These are phyloP conservation scores for Lepidocolaptes lacrymiger DNA, from an alignment of 2,797 vertebrate species.

Conservation along the genomic window DNA sequence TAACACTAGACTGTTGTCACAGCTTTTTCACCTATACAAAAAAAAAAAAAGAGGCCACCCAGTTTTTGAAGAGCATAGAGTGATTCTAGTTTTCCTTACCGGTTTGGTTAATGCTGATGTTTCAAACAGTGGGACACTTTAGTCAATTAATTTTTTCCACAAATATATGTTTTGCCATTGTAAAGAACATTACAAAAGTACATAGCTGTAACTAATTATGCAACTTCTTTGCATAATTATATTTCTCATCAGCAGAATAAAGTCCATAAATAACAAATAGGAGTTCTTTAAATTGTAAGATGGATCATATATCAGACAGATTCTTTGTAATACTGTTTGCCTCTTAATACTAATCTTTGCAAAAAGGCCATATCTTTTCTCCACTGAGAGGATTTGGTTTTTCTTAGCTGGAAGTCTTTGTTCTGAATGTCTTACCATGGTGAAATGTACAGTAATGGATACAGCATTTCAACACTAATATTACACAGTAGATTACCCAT, in stretches of 20 bases:
- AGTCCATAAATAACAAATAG: conserved; percentile 5
- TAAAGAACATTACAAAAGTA: not conserved
- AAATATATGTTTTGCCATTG: not conserved
- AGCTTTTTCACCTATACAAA: not conserved
- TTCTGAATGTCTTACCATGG: not conserved
- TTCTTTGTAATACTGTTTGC: not conserved
- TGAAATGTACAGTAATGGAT: not conserved
- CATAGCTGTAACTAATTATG: conserved; percentile 13
- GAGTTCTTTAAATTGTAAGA: conserved; percentile 5
- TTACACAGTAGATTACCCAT: not conserved
- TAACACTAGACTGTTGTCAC: not conserved
- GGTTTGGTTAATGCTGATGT: not conserved
- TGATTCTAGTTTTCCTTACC: not conserved
- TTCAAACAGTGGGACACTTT: not conserved
- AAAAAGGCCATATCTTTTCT: conserved; percentile 10
- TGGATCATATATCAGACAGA: not conserved
- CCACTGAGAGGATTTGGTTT: not conserved
- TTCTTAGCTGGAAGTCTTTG: conserved; percentile 29
- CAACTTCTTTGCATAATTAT: conserved; percentile 12
- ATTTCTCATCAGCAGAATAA: conserved; percentile 32
- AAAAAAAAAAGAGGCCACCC: not conserved
- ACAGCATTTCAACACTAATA: not conserved
- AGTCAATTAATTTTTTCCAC: not conserved
- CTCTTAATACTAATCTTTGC: not conserved
- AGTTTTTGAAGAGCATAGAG: not conserved